Base-by-base conservation (phyloP, 2,888 invertebrate species). In the Dilophus febrilis region DNA sequence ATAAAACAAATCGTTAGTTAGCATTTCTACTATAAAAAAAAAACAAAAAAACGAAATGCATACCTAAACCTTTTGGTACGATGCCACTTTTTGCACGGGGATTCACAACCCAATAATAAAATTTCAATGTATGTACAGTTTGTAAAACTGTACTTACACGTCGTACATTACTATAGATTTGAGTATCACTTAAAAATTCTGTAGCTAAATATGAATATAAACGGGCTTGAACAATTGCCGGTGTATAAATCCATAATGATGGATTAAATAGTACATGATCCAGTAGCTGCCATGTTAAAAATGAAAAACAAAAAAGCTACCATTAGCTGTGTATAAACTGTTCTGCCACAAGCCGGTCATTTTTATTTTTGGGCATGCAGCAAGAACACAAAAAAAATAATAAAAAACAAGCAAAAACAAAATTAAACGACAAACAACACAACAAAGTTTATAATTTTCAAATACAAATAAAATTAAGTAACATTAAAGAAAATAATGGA, bases 261-360 rank as follows among this genome's bases (percentile, higher is more conserved):
- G 98, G 97, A 72, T 98, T 98, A 76, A 99, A 98, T 49, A 99
- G 77, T 44, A 98, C 85, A 70, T 97, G 94, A 68, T 99, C 98
- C 71, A 98, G 74, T 52, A 99, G 77, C 84, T 98, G 92, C 80
- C 83, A 84, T 56, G 82, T 83, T 57, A 84, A 71, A 70, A 84
- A 84, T 58, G 84, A 83, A 74, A 84, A 82, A 72, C 82, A 85
- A 72, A 84, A 84, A 65, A 81, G 77, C 84, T 85, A 72, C 67
- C 72, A 71, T 74, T 77, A 72, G 77, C 61, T 53, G 54, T 57
- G 61, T 66, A 55, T 58, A 58, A 61, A 62, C 67, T 68, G 65
- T 61, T 64, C 66, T 62, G 62, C 59, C 60, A 66, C 65, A 66
- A 64, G 64, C 64, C 65, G 47, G 48, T 46, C 38, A 36, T 39